Evolutionary conservation across 2,888 invertebrate species (phyloP), one percentile per base, ranked within the genome.

Genomic region (Aphidoletes aphidimyza): DNA sequence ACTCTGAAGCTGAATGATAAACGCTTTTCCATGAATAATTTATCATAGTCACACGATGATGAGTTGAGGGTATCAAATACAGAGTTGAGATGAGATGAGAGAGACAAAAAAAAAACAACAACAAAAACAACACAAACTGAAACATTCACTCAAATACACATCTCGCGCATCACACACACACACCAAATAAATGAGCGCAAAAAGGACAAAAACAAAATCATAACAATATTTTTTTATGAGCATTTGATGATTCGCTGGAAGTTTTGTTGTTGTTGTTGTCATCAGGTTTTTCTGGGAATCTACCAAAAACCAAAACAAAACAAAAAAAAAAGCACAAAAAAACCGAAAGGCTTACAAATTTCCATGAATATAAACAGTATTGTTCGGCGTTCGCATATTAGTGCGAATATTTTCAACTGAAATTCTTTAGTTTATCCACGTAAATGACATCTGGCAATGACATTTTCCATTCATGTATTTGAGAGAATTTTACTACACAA

Each of bases 11-110:
- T 54, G 54, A 54, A 54, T 54, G 54, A 54, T 54, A 54, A 54
- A 54, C 54, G 54, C 54, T 54, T 54, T 54, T 54, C 54, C 54
- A 54, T 54, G 54, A 54, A 54, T 54, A 54, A 54, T 54, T 54
- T 54, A 54, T 54, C 54, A 54, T 54, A 54, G 54, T 54, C 54
- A 54, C 54, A 54, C 54, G 22, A 54, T 54, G 54, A 54, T 54
- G 54, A 54, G 54, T 54, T 54, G 54, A 54, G n/a, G 54, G 54
- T 54, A 54, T 54, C n/a, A 54, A 54, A 54, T 54, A 54, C 22
- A 54, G 22, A 17, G 47, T 19, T 47, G 17, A 22, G n/a, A n/a
- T n/a, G n/a, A n/a, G n/a, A n/a, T n/a, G n/a, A n/a, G n/a, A n/a
- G n/a, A 54, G 22, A 54, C 6, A 54, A 54, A 54, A 22, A 54